Percentiles rank a stretch among this genome's conserved stretches.
Evolutionary conservation across 1,140 invertebrate genomes (phyloP).

Genomic region (Bombus sylvicola): DNA sequence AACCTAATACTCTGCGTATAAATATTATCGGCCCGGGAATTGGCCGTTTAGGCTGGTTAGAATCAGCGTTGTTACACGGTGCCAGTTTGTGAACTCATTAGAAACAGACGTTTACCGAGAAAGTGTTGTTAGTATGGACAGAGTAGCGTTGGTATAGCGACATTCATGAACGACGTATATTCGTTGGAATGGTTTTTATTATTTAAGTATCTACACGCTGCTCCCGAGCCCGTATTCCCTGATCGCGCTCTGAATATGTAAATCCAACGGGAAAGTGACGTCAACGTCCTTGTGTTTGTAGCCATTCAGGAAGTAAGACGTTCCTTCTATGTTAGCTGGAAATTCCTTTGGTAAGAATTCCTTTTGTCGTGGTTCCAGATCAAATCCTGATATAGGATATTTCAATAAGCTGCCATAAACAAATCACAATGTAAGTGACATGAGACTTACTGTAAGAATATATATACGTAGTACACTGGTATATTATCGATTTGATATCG

Average conservation of each 20-base stretch:
- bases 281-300: slow-evolving; percentile 89
- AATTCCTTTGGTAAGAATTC: slow-evolving; percentile 94
- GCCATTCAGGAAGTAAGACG: slow-evolving; percentile 92
- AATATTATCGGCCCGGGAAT: slow-evolving; percentile 64
- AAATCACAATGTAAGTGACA: not conserved
- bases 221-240: slow-evolving; percentile 75
- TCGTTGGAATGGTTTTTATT: slow-evolving; percentile 33
- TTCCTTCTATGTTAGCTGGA: slow-evolving; percentile 89
- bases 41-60: slow-evolving; percentile 48
- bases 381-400: slow-evolving; percentile 86
- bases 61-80: slow-evolving; percentile 61
- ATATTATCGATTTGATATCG: not conserved
- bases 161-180: slow-evolving; percentile 54
- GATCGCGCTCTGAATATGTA: slow-evolving; percentile 86
- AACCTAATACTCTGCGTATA: slow-evolving; percentile 72
- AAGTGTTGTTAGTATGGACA: slow-evolving; percentile 63
- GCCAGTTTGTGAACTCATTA: slow-evolving; percentile 53
- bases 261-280: slow-evolving; percentile 83
- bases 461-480: not conserved
- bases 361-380: slow-evolving; percentile 88
- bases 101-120: slow-evolving; percentile 43
- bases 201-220: slow-evolving; percentile 72
- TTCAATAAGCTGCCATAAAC: slow-evolving; percentile 40
- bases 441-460: not conserved
- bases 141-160: slow-evolving; percentile 61